Percentiles rank a stretch among this genome's conserved stretches.
phyloP scores from a whole-genome alignment of 1,140 invertebrate genomes.

The Meloidogyne exigua region DNA sequence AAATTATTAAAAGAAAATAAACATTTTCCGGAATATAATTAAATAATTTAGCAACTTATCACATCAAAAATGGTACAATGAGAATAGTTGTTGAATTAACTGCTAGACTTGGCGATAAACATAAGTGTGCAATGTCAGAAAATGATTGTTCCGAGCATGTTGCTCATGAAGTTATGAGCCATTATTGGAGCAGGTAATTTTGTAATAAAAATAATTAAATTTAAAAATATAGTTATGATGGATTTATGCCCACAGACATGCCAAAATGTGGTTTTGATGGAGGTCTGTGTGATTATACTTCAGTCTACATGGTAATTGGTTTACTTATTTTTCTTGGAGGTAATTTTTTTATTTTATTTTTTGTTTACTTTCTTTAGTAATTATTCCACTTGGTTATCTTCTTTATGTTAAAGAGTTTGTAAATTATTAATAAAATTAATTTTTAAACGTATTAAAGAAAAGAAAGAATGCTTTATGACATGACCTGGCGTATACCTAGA shows the following conservation, averaged over 20 bases:
- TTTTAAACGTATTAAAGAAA: slow-evolving; percentile 20
- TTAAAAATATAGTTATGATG: slow-evolving; percentile 7
- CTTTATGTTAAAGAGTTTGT: slow-evolving; percentile 61
- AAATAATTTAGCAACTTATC: slow-evolving; percentile 38
- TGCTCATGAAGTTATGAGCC: slow-evolving; percentile 54
- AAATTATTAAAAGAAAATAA: background rate
- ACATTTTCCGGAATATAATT: background rate
- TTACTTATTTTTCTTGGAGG: slow-evolving; percentile 47
- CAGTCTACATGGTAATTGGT: slow-evolving; percentile 49
- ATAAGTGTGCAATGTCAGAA: slow-evolving; percentile 46
- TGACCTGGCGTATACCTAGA: slow-evolving; percentile 62
- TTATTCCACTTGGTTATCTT: slow-evolving; percentile 56
- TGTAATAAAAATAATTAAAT: background rate
- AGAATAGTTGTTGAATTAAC: slow-evolving; percentile 60
- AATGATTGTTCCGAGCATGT: slow-evolving; percentile 62
- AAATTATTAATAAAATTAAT: background rate
- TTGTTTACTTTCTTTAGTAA: slow-evolving; percentile 4
- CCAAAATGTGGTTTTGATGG: slow-evolving; percentile 61
- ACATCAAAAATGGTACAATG: slow-evolving; percentile 56
- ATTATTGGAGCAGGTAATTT: slow-evolving; percentile 55
- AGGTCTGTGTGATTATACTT: slow-evolving; percentile 58
- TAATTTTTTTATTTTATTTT: background rate
- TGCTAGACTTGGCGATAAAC: slow-evolving; percentile 54
- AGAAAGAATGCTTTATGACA: slow-evolving; percentile 60
- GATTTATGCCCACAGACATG: slow-evolving; percentile 40